A percentile compares a stretch with the other conserved stretches of the same genome.
Conservation (phyloP, 1,140 invertebrate species). For the Hypothenemus hampei region DNA sequence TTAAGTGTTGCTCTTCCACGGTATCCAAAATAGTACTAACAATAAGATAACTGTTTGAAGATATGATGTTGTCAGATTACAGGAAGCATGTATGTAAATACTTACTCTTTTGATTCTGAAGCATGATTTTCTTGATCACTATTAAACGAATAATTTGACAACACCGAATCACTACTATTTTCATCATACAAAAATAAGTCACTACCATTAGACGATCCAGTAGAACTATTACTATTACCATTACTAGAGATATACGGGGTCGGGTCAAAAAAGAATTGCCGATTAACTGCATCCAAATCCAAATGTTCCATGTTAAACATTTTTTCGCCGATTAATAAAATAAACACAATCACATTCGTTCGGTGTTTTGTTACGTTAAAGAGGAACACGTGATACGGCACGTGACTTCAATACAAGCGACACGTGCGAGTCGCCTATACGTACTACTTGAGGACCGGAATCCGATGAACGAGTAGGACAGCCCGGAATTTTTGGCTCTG, state of each 20-base stretch:
- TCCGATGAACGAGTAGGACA: slow-evolving; percentile 2
- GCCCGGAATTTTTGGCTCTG: slow-evolving; percentile 27
- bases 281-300: slow-evolving; percentile 50
- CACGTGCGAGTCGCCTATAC: slow-evolving; percentile 7
- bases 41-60: no score
- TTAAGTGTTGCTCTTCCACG: no score
- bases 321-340: no score
- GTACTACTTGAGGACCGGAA: slow-evolving; percentile 16
- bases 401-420: slow-evolving; percentile 1
- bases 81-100: no score
- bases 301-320: slow-evolving; percentile 51
- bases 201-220: slow-evolving; percentile 40
- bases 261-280: slow-evolving; percentile 53
- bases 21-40: no score
- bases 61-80: no score
- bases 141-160: slow-evolving; percentile 50
- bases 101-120: slow-evolving; percentile 46
- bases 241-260: slow-evolving; percentile 45
- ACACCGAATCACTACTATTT: slow-evolving; percentile 50
- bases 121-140: slow-evolving; percentile 55
- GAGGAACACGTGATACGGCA: background rate
- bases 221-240: slow-evolving; percentile 38
- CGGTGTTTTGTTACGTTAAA: no score
- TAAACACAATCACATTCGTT: no score
- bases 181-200: slow-evolving; percentile 53